A percentile compares a stretch with the other conserved stretches of the same genome.
Evolutionary conservation across 2,888 invertebrate genomes (phyloP).

Genomic region (Pyralis farinalis): DNA sequence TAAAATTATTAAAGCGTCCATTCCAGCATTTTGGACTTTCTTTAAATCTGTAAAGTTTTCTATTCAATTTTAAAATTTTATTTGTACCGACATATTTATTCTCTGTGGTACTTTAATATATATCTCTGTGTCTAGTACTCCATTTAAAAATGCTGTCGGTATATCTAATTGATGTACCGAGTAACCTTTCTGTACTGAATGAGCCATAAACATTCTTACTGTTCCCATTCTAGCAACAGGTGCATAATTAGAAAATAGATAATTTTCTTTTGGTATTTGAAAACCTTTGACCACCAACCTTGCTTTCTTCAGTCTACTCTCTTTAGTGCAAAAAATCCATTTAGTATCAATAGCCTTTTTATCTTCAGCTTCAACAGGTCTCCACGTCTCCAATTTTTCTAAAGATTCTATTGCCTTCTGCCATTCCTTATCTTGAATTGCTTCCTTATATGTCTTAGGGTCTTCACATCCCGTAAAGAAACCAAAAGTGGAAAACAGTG

Average conservation of each 20-base stretch:
- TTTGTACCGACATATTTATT: too few relatives aligned
- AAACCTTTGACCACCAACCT: constrained; percentile 20
- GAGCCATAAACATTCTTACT: background rate
- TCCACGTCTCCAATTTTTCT: too few relatives aligned
- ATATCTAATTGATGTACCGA: constrained; percentile 14
- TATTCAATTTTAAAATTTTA: constrained; percentile 8
- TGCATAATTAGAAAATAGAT: too few relatives aligned
- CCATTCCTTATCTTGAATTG: too few relatives aligned
- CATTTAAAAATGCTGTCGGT: constrained; percentile 19
- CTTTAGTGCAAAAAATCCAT: constrained; percentile 22
- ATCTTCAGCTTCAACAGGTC: constrained; percentile 4
- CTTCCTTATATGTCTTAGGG: background rate
- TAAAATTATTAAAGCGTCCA: background rate
- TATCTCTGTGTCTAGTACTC: constrained; percentile 10
- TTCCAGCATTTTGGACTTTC: constrained; percentile 15
- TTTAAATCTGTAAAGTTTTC: constrained; percentile 12
- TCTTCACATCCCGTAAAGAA: background rate
- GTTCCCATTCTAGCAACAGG: too few relatives aligned
- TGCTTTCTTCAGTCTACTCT: constrained; percentile 20
- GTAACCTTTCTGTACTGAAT: constrained; percentile 9
- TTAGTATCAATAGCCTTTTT: constrained; percentile 19
- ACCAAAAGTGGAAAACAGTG: background rate
- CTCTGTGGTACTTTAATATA: constrained; percentile 16
- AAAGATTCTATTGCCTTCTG: too few relatives aligned
- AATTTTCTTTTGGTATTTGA: constrained; percentile 9